phyloP scores from a whole-genome alignment of 2,113 vertebrate genomes.

The Speoplatyrhinus poulsoni region DNA sequence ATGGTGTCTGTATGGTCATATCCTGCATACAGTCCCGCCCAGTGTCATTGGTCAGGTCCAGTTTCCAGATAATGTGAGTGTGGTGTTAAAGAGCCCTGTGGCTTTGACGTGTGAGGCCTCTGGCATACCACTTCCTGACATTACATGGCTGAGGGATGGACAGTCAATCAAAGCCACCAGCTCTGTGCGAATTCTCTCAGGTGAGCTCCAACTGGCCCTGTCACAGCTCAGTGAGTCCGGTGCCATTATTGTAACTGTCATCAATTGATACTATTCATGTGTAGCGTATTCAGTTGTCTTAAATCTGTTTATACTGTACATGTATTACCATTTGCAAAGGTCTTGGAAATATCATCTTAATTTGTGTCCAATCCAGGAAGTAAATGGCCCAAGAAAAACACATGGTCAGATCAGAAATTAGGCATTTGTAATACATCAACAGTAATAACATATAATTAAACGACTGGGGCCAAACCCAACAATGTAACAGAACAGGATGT shows the following conservation, averaged over 20 bases:
- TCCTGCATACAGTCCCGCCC: constrained; percentile 80
- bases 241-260: too few species aligned
- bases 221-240: not conserved
- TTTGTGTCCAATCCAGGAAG: too few species aligned
- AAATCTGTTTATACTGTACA: too few species aligned
- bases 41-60: constrained; percentile 78
- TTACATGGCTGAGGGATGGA: constrained; percentile 89
- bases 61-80: constrained; percentile 85
- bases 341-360: not conserved
- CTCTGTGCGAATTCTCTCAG: constrained; percentile 85
- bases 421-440: constrained; percentile 46
- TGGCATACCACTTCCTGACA: constrained; percentile 88
- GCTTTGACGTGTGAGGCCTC: constrained; percentile 89
- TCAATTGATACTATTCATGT: too few species aligned
- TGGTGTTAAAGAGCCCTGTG: constrained; percentile 88
- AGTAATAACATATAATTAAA: constrained; percentile 33
- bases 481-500: constrained; percentile 9
- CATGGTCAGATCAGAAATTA: not conserved
- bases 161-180: constrained; percentile 76
- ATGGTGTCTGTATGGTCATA: not conserved
- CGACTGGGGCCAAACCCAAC: constrained; percentile 41
- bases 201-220: constrained; percentile 63
- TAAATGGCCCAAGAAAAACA: not conserved
- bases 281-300: too few species aligned
- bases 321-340: not conserved